Conservation (phyloP, 2,113 vertebrate genomes). For the Bathybates hornii region DNA sequence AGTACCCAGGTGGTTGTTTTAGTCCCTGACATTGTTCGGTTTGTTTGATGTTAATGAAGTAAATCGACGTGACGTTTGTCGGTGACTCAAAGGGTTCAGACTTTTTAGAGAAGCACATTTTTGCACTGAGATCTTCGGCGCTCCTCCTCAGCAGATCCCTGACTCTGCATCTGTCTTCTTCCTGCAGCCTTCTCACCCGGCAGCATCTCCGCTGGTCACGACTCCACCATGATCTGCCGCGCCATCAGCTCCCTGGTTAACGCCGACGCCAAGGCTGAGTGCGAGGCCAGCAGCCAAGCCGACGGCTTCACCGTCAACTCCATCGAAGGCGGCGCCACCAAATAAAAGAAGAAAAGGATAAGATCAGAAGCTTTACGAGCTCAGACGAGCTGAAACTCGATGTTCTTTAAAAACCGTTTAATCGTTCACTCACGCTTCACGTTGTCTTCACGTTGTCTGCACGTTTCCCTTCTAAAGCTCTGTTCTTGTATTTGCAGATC, state of each 20-base stretch:
- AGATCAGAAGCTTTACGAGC: not conserved
- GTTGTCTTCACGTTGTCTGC: not conserved
- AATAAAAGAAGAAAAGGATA: conserved; percentile 57
- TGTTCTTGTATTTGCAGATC: not conserved
- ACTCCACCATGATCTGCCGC: conserved; percentile 74
- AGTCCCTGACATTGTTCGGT: not conserved
- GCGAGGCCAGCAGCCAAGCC: conserved; percentile 66
- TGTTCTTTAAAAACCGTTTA: not conserved
- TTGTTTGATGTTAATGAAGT: not conserved
- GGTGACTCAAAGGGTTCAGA: not conserved
- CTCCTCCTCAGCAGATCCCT: not conserved
- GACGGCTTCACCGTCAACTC: conserved; percentile 71
- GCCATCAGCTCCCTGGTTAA: conserved; percentile 75
- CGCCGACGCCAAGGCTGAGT: conserved; percentile 76
- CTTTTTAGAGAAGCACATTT: fast-evolving
- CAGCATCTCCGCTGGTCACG: conserved; percentile 72
- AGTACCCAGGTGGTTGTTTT: not conserved
- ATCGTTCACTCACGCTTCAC: not conserved
- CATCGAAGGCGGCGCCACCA: conserved; percentile 59
- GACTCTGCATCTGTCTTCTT: not conserved
- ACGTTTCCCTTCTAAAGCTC: not conserved
- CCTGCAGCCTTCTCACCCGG: conserved; percentile 78
- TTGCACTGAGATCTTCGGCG: not conserved
- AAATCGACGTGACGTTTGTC: not conserved
- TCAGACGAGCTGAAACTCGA: not conserved